Base-by-base conservation (phyloP, 2,797 vertebrate genomes). In the Anolis apletophallus region DNA sequence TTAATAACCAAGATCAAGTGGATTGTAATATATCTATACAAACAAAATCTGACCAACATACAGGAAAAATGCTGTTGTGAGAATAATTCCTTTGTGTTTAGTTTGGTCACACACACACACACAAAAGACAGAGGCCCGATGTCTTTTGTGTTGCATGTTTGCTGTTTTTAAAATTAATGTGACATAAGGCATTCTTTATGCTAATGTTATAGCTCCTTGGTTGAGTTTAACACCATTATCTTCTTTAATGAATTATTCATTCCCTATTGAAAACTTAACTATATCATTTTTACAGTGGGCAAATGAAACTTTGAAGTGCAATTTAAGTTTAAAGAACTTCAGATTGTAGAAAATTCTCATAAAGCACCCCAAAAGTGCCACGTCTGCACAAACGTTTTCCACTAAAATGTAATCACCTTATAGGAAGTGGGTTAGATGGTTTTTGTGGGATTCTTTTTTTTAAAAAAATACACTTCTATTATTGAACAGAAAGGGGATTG, bases 201-300 rank as follows among this genome's bases (percentile, higher is more conserved):
- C 93, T 97, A 96, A 96, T 96, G 87, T 96, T 96, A 95, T 94
- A 95, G 94, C 93, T 96, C 92, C 94, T 95, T 94, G 91, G 93
- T 94, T 0, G 92, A 91, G 91, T 89, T 95, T 96, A 96, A 95
- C 90, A 84, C 94, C 92, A 95, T 96, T 97, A 96, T 96, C 94
- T 94, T 91, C 86, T 93, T 95, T 95, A 96, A 96, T 96, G 96
- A 96, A 96, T 97, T 95, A 97, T 97, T 96, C 95, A 97, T 95
- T 95, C 90, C 91, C 88, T 88, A 92, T 94, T 95, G 95, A 96
- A 95, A 95, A 96, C 90, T 94, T 96, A 96, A 94, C 93, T 95
- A 93, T 93, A 96, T 95, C 95, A 96, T 96, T 96, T 97, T 96
- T 96, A 95, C 94, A 93, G 91, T 93, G 92, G 92, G 93, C 94